phyloP scores from a whole-genome alignment of 2,888 invertebrate genomes.

The Euproctis similis region DNA sequence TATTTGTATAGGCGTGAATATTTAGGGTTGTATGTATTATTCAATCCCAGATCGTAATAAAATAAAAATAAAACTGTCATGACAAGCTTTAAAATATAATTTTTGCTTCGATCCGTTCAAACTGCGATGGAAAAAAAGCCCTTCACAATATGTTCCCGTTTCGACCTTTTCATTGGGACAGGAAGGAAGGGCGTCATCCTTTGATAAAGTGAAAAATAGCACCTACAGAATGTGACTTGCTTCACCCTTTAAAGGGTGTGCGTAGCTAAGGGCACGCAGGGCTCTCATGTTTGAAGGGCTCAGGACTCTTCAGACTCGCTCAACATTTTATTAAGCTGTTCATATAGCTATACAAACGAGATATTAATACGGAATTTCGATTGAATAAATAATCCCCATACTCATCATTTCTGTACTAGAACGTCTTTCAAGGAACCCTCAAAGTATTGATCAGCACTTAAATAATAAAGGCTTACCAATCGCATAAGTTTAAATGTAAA shows the following conservation, averaged over 20 bases:
- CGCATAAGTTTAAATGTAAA: too few relatives aligned
- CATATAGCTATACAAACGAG: constrained; percentile 1
- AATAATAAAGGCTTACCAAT: too few relatives aligned
- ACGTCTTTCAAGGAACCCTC: too few relatives aligned
- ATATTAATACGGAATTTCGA: too few relatives aligned
- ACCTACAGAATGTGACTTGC: constrained; percentile 49
- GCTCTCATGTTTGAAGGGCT: constrained; percentile 34
- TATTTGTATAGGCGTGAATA: too few relatives aligned
- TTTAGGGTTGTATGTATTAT: too few relatives aligned
- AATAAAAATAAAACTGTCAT: too few relatives aligned
- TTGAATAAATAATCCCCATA: too few relatives aligned
- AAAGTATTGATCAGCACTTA: too few relatives aligned
- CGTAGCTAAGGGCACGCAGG: constrained; percentile 31
- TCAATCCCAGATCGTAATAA: too few relatives aligned
- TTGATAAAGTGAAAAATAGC: constrained; percentile 71
- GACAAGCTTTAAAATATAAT: too few relatives aligned
- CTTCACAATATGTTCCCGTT: constrained; percentile 55
- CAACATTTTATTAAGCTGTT: constrained; percentile 14
- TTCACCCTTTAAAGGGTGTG: constrained; percentile 38
- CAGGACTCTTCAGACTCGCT: constrained; percentile 26
- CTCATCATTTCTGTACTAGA: too few relatives aligned
- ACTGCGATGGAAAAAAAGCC: constrained; percentile 44
- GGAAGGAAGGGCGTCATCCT: constrained; percentile 62
- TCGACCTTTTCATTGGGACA: constrained; percentile 55
- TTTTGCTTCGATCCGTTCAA: constrained; percentile 36